Evolutionary conservation across 2,113 vertebrate species (phyloP), one percentile per base, ranked within the genome.

Genomic region (Macquaria ambigua): DNA sequence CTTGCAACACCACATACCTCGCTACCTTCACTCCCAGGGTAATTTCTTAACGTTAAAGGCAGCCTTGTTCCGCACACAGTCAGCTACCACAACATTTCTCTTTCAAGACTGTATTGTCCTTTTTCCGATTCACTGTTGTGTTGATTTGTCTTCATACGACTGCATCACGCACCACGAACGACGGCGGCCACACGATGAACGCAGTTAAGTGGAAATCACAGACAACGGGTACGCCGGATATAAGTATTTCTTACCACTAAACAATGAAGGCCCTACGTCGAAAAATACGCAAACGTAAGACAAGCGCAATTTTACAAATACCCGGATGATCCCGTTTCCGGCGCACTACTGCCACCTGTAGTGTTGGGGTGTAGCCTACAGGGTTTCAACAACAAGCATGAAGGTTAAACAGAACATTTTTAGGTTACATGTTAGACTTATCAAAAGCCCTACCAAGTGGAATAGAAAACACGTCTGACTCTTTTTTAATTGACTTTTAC

Each of bases 291-390:
- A 81, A 79, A 77, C 76, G 68, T 80, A 2, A 55, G 10, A 56
- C 1, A 23, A 59, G 84, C 89, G 85, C 63, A 79, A 52, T 8
- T 34, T 61, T 4, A 1, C 0, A 72, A 89, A 80, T 89, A 53
- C 90, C 93, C 92, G 93, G 87, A 92, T 92, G 77, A 9, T 46
- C 0, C 0, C 0, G 53, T 77, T 90, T 93, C 79, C 86, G 86
- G 23, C 0, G 0, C 39, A 31, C 10, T 50, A 63, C 70, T 79
- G 90, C 68, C 70, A 43, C 56, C 83, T 83, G 9, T 0, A 43
- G 87, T 16, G 1, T 53, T 31, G 93, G 87, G 25, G 77, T 50
- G 21, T 11, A 28, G 2, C 25, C 34, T 6, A 31, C 43, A 62
- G 61, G 48, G 5, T 23, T 50, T 74, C 28, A 62, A 34, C n/a